Evolutionary conservation across 2,113 vertebrate genomes (phyloP), one percentile per base, ranked within the genome.

Genomic region (Pygathrix nemaeus): DNA sequence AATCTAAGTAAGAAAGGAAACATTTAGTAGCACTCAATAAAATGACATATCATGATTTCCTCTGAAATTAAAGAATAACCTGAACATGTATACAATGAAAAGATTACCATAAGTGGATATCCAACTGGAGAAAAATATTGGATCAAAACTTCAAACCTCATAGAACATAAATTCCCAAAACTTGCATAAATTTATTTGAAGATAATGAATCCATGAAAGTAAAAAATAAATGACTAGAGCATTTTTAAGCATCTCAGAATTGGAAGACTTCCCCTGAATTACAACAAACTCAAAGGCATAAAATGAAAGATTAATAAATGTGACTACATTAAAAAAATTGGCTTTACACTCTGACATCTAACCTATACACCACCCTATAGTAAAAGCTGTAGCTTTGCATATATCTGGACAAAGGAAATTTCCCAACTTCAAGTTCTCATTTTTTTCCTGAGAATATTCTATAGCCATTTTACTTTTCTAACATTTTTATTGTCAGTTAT

Each of bases 1-100:
- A 93, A 99, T 98, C 98, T 99, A 99, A 96, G 98, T 97, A 98
- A 93, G 76, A 72, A 55, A 96, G 6, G 2, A 72, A 79, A 79
- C 21, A 55, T 87, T 81, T 55, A 88, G 70, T 23, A 64, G 18
- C 12, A 73, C 73, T 83, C 38, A 76, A 59, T 45, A 43, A 89
- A 97, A 88, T 45, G 64, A 43, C 1, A 3, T 64, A 96, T 27
- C 4, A 94, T 85, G 76, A 82, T 20, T 9, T 90, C 78, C 70
- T 96, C 61, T 84, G 93, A 81, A 82, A 97, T 2, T 25, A 52
- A 96, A 97, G 45, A 25, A 38, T 35, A 50, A 93, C 1, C 84
- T 95, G 14, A 40, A 40, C 25, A 11, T 83, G 83, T 35, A 88
- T 35, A 45, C 2, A 90, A 82, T n/a, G 3, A 90, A 81, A 82